A percentile compares a stretch with the other conserved stretches of the same genome.
Evolutionary conservation across 1,140 invertebrate genomes (phyloP).

Genomic region (Gonatopus flavifemur): DNA sequence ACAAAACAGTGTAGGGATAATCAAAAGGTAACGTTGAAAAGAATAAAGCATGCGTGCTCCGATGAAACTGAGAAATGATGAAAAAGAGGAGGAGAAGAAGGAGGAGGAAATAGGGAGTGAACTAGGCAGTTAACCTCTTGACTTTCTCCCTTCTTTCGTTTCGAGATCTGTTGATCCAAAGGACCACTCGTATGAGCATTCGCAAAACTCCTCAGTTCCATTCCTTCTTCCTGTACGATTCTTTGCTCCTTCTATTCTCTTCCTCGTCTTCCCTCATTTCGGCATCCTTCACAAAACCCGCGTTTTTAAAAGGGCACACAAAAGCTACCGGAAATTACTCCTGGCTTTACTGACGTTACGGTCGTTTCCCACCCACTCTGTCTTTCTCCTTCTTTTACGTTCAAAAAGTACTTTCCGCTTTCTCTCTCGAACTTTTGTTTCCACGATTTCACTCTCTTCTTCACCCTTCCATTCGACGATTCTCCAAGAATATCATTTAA

Average conservation of each 20-base stretch:
- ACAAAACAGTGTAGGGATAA: too few relatives aligned
- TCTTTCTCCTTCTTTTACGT: neutral
- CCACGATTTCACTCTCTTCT: too few relatives aligned
- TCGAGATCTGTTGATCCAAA: slow-evolving; percentile 37
- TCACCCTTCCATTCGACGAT: too few relatives aligned
- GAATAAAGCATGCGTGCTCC: slow-evolving; percentile 27
- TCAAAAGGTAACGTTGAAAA: slow-evolving; percentile 13
- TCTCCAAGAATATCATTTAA: too few relatives aligned
- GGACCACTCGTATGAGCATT: slow-evolving; percentile 38
- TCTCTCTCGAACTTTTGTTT: too few relatives aligned
- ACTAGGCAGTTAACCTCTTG: slow-evolving; percentile 35
- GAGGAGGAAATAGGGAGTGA: slow-evolving; percentile 24
- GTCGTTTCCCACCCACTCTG: slow-evolving; percentile 18
- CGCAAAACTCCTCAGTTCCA: slow-evolving; percentile 29
- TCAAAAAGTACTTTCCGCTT: too few relatives aligned
- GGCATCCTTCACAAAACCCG: slow-evolving; percentile 28
- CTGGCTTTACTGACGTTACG: slow-evolving; percentile 38
- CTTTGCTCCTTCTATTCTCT: neutral
- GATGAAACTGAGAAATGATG: too few relatives aligned
- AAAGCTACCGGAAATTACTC: slow-evolving; percentile 48
- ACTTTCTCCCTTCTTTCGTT: slow-evolving; percentile 23
- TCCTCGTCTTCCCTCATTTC: slow-evolving; percentile 6
- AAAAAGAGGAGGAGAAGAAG: too few relatives aligned
- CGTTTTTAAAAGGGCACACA: slow-evolving; percentile 41
- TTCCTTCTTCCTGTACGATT: slow-evolving; percentile 1